These are phyloP conservation scores for Mesoclemmys tuberculata DNA, from an alignment of 2,113 vertebrate genomes.

Conservation along the genomic window DNA sequence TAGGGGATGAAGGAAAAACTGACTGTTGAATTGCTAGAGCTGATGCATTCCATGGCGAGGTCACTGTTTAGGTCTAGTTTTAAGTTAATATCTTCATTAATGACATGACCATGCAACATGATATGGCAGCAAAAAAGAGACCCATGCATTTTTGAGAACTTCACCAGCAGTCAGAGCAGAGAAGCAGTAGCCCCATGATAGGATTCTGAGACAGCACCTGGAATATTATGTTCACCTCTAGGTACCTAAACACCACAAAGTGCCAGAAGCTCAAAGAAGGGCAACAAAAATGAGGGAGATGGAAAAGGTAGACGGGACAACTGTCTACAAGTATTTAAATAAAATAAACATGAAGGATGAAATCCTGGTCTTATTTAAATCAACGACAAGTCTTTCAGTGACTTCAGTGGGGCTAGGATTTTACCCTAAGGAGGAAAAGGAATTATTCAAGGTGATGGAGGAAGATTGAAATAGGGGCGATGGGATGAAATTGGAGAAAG, in stretches of 20 bases:
- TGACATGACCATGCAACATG: not conserved
- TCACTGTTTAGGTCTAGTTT: conserved; percentile 15
- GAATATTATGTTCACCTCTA: not conserved
- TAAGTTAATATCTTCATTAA: conserved; percentile 14
- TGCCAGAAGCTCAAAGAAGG: not conserved
- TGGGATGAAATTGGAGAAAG: fast-evolving
- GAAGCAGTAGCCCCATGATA: not conserved
- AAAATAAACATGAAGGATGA: conserved; percentile 20
- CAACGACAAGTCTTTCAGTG: not conserved
- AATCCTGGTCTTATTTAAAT: conserved; percentile 10
- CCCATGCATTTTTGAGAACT: fast-evolving
- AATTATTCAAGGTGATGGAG: not conserved
- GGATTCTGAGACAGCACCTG: not conserved
- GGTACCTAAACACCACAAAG: not conserved
- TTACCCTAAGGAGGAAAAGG: fast-evolving
- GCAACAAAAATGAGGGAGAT: not conserved
- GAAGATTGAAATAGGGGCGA: not conserved
- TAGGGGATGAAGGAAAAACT: conserved; percentile 19
- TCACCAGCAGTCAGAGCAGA: not conserved
- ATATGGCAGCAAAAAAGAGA: not conserved
- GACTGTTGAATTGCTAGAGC: conserved; percentile 32
- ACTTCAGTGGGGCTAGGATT: not conserved
- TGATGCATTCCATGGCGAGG: conserved; percentile 34
- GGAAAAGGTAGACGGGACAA: not conserved
- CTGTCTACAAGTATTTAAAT: not conserved